Percentiles rank a stretch among this genome's conserved stretches.
These are phyloP conservation scores for Phrynosoma platyrhinos DNA, from an alignment of 2,113 vertebrate genomes.

Conservation along the genomic window DNA sequence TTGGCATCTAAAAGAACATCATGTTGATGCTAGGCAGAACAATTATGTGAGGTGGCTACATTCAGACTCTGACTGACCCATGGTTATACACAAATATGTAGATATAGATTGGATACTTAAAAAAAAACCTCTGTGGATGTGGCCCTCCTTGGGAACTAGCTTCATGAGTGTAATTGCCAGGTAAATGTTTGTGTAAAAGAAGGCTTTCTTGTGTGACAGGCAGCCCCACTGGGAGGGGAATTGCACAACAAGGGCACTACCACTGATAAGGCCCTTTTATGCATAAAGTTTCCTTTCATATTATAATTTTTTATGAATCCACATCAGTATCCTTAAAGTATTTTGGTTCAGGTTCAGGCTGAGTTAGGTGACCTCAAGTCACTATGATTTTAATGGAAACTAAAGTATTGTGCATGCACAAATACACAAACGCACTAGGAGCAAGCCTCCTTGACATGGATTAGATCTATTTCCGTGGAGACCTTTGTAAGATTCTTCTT, in stretches of 20 bases:
- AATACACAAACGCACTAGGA: background rate
- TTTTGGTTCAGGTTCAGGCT: background rate
- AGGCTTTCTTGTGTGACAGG: too few relatives aligned
- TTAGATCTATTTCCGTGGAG: too few relatives aligned
- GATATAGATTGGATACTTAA: too few relatives aligned
- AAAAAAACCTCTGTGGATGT: too few relatives aligned
- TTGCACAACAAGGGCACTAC: background rate
- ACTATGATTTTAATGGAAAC: background rate
- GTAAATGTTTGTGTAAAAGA: too few relatives aligned
- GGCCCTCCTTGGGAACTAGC: too few relatives aligned
- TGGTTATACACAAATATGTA: too few relatives aligned
- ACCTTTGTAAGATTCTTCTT: too few relatives aligned
- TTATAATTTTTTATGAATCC: background rate
- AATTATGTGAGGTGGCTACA: background rate
- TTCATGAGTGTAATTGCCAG: too few relatives aligned
- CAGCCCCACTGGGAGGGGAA: background rate
- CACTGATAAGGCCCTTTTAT: background rate
- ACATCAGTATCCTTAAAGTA: background rate
- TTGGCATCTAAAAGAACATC: too few relatives aligned
- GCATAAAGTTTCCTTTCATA: background rate
- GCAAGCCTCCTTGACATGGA: background rate
- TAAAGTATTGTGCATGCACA: background rate
- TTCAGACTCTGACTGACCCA: too few relatives aligned
- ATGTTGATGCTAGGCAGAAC: background rate
- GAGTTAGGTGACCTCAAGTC: background rate